phyloP scores from a whole-genome alignment of 2,888 invertebrate species.

The Ophonus ardosiacus region DNA sequence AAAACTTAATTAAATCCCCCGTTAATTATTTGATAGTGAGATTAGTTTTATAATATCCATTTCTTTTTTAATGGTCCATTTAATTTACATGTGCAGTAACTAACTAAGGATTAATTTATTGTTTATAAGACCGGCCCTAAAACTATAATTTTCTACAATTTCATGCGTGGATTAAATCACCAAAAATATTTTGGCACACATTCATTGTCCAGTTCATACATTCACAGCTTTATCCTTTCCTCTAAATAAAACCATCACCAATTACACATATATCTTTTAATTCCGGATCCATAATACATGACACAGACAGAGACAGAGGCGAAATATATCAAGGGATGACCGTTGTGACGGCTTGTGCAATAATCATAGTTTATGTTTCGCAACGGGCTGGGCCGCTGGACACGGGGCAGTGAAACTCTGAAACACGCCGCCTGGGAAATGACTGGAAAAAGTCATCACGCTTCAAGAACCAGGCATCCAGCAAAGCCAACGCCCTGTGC shows the following conservation, averaged over 20 bases:
- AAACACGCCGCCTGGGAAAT: conserved; percentile 25
- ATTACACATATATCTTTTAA: not conserved
- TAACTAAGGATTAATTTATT: too few species aligned
- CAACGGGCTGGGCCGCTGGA: not conserved
- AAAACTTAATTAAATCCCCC: too few species aligned
- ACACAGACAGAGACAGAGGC: not conserved
- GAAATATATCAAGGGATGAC: conserved; percentile 20
- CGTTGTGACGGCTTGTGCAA: conserved; percentile 16
- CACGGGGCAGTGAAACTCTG: not conserved
- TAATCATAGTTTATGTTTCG: conserved; percentile 26
- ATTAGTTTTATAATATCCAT: too few species aligned
- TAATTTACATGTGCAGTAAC: too few species aligned
- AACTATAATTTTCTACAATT: too few species aligned
- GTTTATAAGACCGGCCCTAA: too few species aligned
- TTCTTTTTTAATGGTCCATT: too few species aligned
- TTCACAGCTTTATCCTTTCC: too few species aligned
- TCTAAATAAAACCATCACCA: not conserved
- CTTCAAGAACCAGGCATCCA: conserved; percentile 21
- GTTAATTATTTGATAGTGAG: too few species aligned
- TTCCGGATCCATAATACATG: not conserved
- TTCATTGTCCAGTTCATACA: too few species aligned
- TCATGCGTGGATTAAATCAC: too few species aligned
- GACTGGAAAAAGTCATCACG: conserved; percentile 36
- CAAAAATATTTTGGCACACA: too few species aligned
- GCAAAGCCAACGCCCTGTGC: not conserved